Conservation (phyloP, 2,797 vertebrate species). For the Liparis tanakae region DNA sequence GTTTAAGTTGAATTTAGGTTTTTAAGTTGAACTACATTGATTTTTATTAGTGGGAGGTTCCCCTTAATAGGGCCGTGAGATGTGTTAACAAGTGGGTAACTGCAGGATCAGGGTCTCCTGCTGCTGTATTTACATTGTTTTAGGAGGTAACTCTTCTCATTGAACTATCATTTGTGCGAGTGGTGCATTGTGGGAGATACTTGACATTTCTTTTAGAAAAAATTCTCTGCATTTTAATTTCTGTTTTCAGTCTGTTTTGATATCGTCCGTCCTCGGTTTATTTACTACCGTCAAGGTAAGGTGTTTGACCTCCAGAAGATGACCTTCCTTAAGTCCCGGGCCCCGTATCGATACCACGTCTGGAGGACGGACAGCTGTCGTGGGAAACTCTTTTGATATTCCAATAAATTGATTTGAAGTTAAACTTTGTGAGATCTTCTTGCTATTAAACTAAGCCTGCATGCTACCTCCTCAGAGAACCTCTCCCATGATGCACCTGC, state of each 20-base stretch:
- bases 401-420: neutral
- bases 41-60: neutral
- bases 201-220: neutral
- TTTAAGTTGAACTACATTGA: too few relatives aligned
- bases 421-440: neutral
- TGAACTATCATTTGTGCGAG: constrained; percentile 19
- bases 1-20: too few relatives aligned
- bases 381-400: neutral
- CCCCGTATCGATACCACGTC: neutral
- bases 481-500: too few relatives aligned
- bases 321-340: neutral
- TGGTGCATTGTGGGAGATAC: constrained; percentile 13
- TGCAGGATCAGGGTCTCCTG: constrained; percentile 17
- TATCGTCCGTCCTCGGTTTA: neutral
- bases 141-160: constrained; percentile 15
- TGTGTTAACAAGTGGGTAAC: neutral
- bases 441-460: neutral
- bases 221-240: neutral
- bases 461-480: neutral
- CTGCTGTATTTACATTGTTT: constrained; percentile 21
- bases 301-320: neutral
- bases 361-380: neutral
- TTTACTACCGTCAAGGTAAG: neutral
- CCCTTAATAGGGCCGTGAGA: neutral
- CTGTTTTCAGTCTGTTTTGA: neutral